Base-by-base conservation (phyloP, 37 sponge, comb jelly and placozoan species). In the Chondrosia reniformis region DNA sequence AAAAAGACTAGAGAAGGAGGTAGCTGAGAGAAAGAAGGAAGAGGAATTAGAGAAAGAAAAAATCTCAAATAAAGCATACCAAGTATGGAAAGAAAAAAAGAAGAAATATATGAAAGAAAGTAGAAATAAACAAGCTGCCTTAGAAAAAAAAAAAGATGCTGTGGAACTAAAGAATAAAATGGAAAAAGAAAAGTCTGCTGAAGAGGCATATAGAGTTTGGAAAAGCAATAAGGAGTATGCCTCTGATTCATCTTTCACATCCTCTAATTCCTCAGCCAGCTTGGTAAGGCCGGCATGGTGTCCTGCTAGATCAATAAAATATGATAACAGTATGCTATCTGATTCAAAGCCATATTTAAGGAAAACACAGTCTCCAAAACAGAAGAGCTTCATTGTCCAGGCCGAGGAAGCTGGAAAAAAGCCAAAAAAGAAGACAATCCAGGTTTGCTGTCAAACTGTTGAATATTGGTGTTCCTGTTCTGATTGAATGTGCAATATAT, bases 401-500 rank as follows among this genome's bases (percentile, higher is more conserved):
- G 58, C 27, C 58, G 8, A 24, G 3, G 72, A 40, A 37, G 36
- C 17, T 40, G 43, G 36, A 34, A 40, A 12, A 39, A 2, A 25
- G 4, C 9, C 15, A 37, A 83, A 31, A 63, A 46, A 34, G 31
- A 91, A 80, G 55, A 80, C 84, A 0, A 76, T 91, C 54, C 80
- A 91, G 56, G 91, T 91, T n/a, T 91, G 91, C 67, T 91, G 91
- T 72, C 84, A 91, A 55, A 87, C 84, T 8, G 42, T 91, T n/a
- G 71, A 91, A 30, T 91, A 91, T 30, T 86, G 84, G 89, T 91
- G 91, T 63, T 75, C 71, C 28, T 91, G 91, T 75, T 24, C 31
- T 17, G 72, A 69, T 25, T 69, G 41, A 39, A n/a, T n/a, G n/a
- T n/a, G n/a, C n/a, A n/a, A n/a, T n/a, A n/a, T n/a, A n/a, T n/a